Percentiles rank a stretch among this genome's conserved stretches.
These are phyloP conservation scores for Apodemus sylvaticus DNA, from an alignment of 2,113 vertebrate genomes.

Conservation along the genomic window DNA sequence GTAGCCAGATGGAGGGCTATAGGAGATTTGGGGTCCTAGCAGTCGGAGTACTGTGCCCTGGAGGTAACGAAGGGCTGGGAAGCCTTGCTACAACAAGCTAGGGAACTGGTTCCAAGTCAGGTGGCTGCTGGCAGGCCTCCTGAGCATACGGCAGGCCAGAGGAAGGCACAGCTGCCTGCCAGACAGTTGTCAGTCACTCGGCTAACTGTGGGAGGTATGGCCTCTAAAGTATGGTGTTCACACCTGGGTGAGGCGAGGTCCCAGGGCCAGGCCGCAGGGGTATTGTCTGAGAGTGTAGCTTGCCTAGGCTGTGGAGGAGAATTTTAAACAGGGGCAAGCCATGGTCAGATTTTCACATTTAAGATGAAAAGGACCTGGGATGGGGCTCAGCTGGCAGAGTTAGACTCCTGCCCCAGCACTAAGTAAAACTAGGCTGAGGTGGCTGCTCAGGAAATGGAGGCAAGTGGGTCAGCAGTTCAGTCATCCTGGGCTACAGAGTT, in stretches of 20 bases:
- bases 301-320: neutral
- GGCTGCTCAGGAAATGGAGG: neutral
- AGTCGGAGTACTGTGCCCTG: neutral
- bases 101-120: neutral
- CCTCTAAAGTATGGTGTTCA: neutral
- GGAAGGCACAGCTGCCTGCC: fast-evolving
- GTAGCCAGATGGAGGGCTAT: neutral
- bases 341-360: neutral
- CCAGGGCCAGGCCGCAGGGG: neutral
- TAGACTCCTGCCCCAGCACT: neutral
- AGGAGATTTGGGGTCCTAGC: too few relatives aligned
- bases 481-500: neutral
- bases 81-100: neutral
- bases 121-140: neutral
- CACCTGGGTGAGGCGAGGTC: neutral
- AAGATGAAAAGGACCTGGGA: neutral
- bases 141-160: neutral
- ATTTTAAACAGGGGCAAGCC: neutral
- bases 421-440: too few relatives aligned
- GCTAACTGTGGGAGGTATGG: neutral
- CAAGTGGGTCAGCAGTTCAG: neutral
- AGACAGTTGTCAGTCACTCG: neutral
- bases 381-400: too few relatives aligned
- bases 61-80: neutral
- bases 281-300: neutral